These are phyloP conservation scores for Abscondita cerata DNA, from an alignment of 2,888 invertebrate species.

Conservation along the genomic window DNA sequence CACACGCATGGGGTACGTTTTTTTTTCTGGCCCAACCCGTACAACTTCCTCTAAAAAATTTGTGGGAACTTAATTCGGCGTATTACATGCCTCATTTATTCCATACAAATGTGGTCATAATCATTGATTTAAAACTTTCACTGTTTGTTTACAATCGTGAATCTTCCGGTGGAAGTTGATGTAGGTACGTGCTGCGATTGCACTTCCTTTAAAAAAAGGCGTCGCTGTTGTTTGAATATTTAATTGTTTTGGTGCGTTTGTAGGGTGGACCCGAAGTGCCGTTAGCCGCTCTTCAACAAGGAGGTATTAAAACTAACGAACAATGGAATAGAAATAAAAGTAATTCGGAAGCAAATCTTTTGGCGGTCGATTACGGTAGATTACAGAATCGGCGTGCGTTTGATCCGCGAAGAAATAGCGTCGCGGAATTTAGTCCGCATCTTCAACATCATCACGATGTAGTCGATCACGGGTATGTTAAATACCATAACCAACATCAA, in stretches of 20 bases:
- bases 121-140: slow-evolving; percentile 18
- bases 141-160: slow-evolving; percentile 9
- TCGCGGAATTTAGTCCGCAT: slow-evolving; percentile 62
- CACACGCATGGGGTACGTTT: slow-evolving; percentile 51
- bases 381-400: slow-evolving; percentile 49
- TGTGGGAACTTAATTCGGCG: slow-evolving; percentile 29
- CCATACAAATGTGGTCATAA: slow-evolving; percentile 16
- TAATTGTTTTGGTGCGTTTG: slow-evolving; percentile 4
- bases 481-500: neutral
- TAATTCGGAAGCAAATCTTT: slow-evolving; percentile 85
- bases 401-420: slow-evolving; percentile 64
- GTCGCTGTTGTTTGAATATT: neutral
- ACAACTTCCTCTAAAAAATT: slow-evolving; percentile 15
- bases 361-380: slow-evolving; percentile 66
- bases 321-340: slow-evolving; percentile 67
- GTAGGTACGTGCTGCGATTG: neutral
- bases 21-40: neutral
- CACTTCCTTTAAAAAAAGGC: slow-evolving; percentile 10
- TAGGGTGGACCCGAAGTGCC: slow-evolving; percentile 57
- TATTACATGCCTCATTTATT: slow-evolving; percentile 43
- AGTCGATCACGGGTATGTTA: slow-evolving; percentile 63
- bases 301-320: slow-evolving; percentile 62
- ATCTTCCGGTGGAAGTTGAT: slow-evolving; percentile 18
- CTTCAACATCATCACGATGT: slow-evolving; percentile 60
- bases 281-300: slow-evolving; percentile 73